Evolutionary conservation across 2,888 invertebrate species (phyloP), one percentile per base, ranked within the genome.

Genomic region (Galeopsomyia nigrocyanea): DNA sequence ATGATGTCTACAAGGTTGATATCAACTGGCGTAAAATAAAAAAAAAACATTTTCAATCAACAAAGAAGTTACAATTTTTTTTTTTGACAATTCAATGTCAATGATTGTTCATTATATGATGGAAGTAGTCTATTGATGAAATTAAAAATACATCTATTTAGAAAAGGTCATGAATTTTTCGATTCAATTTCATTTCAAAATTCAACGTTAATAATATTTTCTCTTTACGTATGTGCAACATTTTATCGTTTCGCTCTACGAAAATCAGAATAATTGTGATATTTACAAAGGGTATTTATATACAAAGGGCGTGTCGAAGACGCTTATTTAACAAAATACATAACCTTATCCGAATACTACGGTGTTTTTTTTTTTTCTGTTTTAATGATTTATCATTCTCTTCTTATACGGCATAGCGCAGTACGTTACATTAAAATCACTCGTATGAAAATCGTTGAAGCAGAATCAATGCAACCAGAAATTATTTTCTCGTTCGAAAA

Each of bases 271-370:
- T 39, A 46, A 47, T 7, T 57, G 26, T 49, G 47, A 21, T 68
- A 68, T 68, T 60, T 68, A 68, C 68, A 68, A 60, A 53, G 14
- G 21, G 47, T 68, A 26, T 62, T 68, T 68, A 68, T 68, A 22
- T 22, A 68, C 61, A 62, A 47, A 16, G 1, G 31, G 17, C 31
- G 14, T 50, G 26, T 57, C 17, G 21, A 31, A 22, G 57, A 49
- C 57, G 56, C 53, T 57, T 57, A 66, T 19, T 66, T 60, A 58
- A 67, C 58, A 67, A 67, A 67, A 60, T 67, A 67, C 50, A 46
- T 46, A 64, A 58, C 51, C 58, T 47, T 19, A n/a, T 49, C n/a
- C 19, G 14, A 21, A 16, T 19, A 17, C 51, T 2, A 13, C 22
- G 6, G 16, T 56, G n/a, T n/a, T n/a, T n/a, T n/a, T n/a, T n/a